These are phyloP conservation scores for Drosophila nigricruria DNA, from an alignment of 2,888 invertebrate species.

Conservation along the genomic window DNA sequence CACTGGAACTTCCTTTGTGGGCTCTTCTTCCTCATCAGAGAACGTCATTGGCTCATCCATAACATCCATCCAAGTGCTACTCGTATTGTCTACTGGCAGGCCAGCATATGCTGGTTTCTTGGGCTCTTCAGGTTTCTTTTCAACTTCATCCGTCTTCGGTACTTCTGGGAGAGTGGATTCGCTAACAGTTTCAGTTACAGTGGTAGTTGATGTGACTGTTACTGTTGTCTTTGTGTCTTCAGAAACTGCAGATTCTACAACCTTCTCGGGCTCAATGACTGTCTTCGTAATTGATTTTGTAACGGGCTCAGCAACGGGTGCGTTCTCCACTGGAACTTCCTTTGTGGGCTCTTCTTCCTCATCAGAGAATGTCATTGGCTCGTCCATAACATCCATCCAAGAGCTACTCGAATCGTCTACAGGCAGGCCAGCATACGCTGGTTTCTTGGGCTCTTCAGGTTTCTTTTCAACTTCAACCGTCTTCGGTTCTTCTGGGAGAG, in stretches of 20 bases:
- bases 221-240: not conserved
- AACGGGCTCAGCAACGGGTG: not conserved
- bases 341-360: conserved; percentile 44
- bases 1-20: not conserved
- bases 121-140: conserved; percentile 5
- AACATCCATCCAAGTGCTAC: not conserved
- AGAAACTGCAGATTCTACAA: not conserved
- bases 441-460: conserved; percentile 36
- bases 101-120: conserved; percentile 16
- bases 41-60: not conserved
- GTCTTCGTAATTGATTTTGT: not conserved
- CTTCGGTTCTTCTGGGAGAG: conserved; percentile 7
- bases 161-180: conserved; percentile 9
- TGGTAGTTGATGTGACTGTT: not conserved
- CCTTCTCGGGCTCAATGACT: not conserved
- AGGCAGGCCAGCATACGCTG: conserved; percentile 73
- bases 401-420: conserved; percentile 78
- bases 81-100: not conserved
- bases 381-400: conserved; percentile 83
- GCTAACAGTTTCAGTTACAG: not conserved
- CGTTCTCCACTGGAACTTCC: not conserved
- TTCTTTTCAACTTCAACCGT: conserved; percentile 34
- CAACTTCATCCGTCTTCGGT: conserved; percentile 7
- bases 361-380: conserved; percentile 79
- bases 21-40: not conserved